Conservation (phyloP, 2,888 invertebrate genomes). For the Theretra japonica region DNA sequence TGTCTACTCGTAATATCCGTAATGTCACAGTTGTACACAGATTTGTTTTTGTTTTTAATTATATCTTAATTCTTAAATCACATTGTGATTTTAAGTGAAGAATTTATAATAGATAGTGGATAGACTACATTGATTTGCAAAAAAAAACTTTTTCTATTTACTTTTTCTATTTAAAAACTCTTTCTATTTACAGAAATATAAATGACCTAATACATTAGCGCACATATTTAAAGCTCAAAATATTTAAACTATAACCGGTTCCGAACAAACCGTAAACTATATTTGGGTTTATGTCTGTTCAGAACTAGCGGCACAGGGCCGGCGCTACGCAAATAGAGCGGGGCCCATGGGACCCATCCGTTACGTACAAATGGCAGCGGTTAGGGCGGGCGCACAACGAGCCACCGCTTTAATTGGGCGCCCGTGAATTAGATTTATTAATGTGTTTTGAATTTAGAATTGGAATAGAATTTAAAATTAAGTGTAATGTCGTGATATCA, state of each 20-base stretch:
- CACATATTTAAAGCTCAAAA: neutral
- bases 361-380: constrained; percentile 33
- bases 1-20: too few relatives aligned
- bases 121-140: too few relatives aligned
- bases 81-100: too few relatives aligned
- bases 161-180: too few relatives aligned
- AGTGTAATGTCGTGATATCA: constrained; percentile 38
- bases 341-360: constrained; percentile 32
- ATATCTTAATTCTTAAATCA: too few relatives aligned
- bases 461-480: constrained; percentile 30
- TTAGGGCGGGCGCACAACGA: constrained; percentile 32
- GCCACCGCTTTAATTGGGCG: constrained; percentile 33
- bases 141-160: too few relatives aligned
- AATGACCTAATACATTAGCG: too few relatives aligned
- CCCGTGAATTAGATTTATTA: constrained; percentile 31
- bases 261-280: constrained; percentile 39
- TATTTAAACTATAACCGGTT: constrained; percentile 12
- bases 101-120: too few relatives aligned
- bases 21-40: too few relatives aligned
- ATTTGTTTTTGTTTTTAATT: too few relatives aligned
- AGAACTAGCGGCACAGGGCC: constrained; percentile 28
- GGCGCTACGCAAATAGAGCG: constrained; percentile 32
- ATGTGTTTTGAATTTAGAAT: constrained; percentile 32
- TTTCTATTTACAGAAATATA: too few relatives aligned
- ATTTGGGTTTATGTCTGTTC: constrained; percentile 31